Percentiles rank a stretch among this genome's conserved stretches.
Conservation (phyloP, 2,113 vertebrate species). For the Mugil cephalus region DNA sequence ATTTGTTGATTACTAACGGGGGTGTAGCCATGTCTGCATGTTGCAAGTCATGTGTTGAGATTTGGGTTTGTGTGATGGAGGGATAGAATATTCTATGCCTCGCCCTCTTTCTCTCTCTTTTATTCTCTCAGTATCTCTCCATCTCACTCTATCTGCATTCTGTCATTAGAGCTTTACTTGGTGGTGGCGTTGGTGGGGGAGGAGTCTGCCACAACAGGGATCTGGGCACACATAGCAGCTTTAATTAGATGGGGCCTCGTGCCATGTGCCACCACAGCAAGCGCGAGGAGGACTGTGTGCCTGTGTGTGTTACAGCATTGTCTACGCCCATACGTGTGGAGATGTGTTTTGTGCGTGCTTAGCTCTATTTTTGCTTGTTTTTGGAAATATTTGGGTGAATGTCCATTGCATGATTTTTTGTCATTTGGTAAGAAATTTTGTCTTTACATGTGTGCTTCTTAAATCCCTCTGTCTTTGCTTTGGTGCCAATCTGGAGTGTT, state of each 20-base stretch:
- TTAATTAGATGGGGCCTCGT: slow-evolving; percentile 82
- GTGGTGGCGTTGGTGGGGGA: slow-evolving; percentile 63
- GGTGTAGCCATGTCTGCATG: slow-evolving; percentile 27
- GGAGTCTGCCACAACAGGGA: slow-evolving; percentile 71
- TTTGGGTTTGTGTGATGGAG: slow-evolving; percentile 46
- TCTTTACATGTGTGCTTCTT: neutral
- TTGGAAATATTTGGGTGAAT: neutral
- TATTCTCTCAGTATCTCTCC: slow-evolving; percentile 46
- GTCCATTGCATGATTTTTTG: neutral
- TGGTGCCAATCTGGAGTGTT: slow-evolving; percentile 24
- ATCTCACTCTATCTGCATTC: slow-evolving; percentile 56
- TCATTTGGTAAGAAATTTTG: neutral
- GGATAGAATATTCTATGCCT: slow-evolving; percentile 51
- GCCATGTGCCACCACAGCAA: slow-evolving; percentile 69
- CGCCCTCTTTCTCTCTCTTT: slow-evolving; percentile 30
- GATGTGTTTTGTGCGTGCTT: neutral
- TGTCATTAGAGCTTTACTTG: slow-evolving; percentile 53
- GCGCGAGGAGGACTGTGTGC: slow-evolving; percentile 43
- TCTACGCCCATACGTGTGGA: neutral
- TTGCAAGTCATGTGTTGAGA: slow-evolving; percentile 36
- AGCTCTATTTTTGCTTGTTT: neutral
- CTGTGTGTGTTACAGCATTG: slow-evolving; percentile 40
- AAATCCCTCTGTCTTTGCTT: neutral
- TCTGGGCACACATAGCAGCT: slow-evolving; percentile 80
- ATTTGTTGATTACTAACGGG: slow-evolving; percentile 31